These are phyloP conservation scores for Megalopta genalis DNA, from an alignment of 1,140 invertebrate genomes.

Conservation along the genomic window DNA sequence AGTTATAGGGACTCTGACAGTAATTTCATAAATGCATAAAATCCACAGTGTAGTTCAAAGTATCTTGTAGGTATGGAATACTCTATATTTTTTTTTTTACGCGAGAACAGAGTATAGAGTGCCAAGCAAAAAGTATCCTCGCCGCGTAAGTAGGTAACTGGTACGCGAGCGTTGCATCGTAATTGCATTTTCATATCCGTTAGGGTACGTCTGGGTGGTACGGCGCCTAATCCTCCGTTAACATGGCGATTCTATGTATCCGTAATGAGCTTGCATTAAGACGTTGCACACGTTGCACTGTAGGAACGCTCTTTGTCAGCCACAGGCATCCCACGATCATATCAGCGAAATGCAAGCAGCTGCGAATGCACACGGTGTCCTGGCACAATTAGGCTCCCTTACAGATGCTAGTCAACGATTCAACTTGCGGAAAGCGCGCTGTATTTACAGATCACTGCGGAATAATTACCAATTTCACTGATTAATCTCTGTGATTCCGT, in stretches of 20 bases:
- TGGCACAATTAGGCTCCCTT: neutral
- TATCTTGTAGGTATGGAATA: too few species aligned
- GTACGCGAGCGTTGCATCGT: neutral
- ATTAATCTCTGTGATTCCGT: too few species aligned
- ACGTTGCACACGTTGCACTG: slow-evolving; percentile 12
- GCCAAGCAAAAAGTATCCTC: neutral
- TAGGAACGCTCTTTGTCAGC: neutral
- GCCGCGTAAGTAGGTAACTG: neutral
- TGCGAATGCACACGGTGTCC: slow-evolving; percentile 10
- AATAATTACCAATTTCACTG: too few species aligned
- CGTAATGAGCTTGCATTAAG: slow-evolving; percentile 24
- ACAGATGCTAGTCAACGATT: neutral
- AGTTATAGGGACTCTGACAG: too few species aligned
- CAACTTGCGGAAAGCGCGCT: neutral
- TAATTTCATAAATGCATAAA: too few species aligned
- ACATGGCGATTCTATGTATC: slow-evolving; percentile 18
- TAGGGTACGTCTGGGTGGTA: neutral
- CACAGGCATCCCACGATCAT: slow-evolving; percentile 19
- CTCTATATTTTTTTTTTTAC: too few species aligned
- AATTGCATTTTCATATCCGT: slow-evolving; percentile 3
- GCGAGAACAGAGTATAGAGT: neutral
- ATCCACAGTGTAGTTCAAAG: too few species aligned
- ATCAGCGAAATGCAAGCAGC: slow-evolving; percentile 29
- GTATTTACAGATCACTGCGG: neutral
- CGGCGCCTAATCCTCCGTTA: neutral